These are phyloP conservation scores for Microtus oregoni DNA, from an alignment of 2,113 vertebrate species.

Conservation along the genomic window DNA sequence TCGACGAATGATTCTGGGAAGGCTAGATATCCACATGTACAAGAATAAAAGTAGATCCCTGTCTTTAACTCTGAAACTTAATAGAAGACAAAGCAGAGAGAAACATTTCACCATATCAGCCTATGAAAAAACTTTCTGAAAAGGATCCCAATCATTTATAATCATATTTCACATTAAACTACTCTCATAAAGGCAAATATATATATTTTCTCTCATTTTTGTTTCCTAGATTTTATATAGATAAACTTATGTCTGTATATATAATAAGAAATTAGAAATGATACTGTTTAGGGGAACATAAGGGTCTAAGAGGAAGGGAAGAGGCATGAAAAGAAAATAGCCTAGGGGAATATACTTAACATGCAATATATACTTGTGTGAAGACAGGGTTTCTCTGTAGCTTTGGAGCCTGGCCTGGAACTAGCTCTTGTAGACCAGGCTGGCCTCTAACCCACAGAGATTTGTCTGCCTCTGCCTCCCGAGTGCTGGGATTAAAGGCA, in stretches of 20 bases:
- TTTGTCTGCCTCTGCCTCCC: no score
- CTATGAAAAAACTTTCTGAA: not conserved
- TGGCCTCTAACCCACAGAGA: no score
- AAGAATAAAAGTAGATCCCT: not conserved
- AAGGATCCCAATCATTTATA: not conserved
- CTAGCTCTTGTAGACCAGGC: no score
- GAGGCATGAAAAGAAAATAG: not conserved
- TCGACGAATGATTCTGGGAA: not conserved
- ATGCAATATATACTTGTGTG: not conserved
- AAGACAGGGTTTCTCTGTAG: not conserved
- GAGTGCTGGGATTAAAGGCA: no score
- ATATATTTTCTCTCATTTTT: not conserved
- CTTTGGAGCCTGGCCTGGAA: no score
- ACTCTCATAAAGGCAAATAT: not conserved
- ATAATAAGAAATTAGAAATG: not conserved
- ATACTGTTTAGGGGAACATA: not conserved
- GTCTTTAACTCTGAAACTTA: not conserved
- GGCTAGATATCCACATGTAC: not conserved
- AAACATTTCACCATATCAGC: not conserved
- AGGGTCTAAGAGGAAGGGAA: not conserved
- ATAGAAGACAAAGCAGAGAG: not conserved
- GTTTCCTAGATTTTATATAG: not conserved
- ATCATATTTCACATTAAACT: not conserved
- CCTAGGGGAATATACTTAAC: not conserved
- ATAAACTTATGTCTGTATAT: not conserved